Percentiles rank a stretch among this genome's conserved stretches.
Conservation (phyloP, 2,888 invertebrate species). For the Dynastes hyllus region DNA sequence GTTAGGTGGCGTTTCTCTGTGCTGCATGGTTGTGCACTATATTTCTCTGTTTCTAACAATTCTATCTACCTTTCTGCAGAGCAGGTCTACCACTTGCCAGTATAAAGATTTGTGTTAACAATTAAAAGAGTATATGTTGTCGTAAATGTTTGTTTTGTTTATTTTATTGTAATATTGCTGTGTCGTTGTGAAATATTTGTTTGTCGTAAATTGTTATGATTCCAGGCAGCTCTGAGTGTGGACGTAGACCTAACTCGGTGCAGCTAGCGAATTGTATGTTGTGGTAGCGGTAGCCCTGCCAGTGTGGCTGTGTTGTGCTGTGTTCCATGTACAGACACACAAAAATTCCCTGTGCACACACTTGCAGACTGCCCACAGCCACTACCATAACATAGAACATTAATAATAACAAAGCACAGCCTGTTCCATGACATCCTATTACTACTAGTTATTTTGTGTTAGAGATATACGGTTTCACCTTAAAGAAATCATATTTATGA, state of each 20-base stretch:
- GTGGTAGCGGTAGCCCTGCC: constrained; percentile 72
- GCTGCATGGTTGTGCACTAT: constrained; percentile 66
- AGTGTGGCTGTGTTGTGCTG: constrained; percentile 72
- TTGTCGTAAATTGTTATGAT: constrained; percentile 50
- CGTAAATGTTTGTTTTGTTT: constrained; percentile 29
- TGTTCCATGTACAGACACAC: constrained; percentile 67
- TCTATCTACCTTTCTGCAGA: constrained; percentile 62
- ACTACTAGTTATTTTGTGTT: background rate
- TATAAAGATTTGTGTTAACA: constrained; percentile 46
- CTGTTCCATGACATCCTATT: constrained; percentile 46
- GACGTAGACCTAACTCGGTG: constrained; percentile 50
- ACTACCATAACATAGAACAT: constrained; percentile 67
- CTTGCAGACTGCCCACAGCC: constrained; percentile 69
- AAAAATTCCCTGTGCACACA: constrained; percentile 67
- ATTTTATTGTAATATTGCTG: constrained; percentile 41
- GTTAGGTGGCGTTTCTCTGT: constrained; percentile 62
- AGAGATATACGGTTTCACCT: no score
- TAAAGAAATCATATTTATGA: no score
- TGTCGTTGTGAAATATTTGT: constrained; percentile 50
- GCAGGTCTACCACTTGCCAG: constrained; percentile 66
- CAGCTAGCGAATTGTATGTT: constrained; percentile 65
- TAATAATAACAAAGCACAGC: constrained; percentile 49
- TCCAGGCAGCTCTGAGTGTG: constrained; percentile 52
- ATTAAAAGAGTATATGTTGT: constrained; percentile 37
- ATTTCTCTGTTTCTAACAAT: constrained; percentile 52